phyloP scores from a whole-genome alignment of 2,797 vertebrate species.

The Tympanoctomys barrerae region DNA sequence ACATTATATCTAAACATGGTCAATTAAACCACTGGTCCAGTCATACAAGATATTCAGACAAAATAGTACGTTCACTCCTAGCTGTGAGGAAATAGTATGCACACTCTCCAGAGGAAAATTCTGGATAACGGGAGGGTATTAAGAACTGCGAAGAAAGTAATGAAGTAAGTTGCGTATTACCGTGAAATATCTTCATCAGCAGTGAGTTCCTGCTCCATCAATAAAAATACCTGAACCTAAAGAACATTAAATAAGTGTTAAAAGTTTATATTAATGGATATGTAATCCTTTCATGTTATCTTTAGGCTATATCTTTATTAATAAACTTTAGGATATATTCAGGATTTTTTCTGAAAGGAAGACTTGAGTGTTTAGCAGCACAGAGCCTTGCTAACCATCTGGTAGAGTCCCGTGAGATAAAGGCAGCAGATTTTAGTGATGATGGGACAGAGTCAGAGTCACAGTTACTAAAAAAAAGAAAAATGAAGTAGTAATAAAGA shows the following conservation, averaged over 20 bases:
- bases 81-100: neutral
- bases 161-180: conserved; percentile 84
- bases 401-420: neutral
- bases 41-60: conserved; percentile 6
- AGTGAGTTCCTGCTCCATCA: conserved; percentile 99
- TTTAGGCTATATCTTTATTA: conserved; percentile 55
- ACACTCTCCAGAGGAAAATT: neutral
- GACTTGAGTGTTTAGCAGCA: conserved; percentile 17
- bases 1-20: neutral
- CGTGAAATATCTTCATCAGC: conserved; percentile 99
- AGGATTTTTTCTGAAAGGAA: conserved; percentile 47
- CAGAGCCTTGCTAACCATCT: neutral
- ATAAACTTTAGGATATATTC: conserved; percentile 17
- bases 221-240: conserved; percentile 98
- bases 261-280: conserved; percentile 28
- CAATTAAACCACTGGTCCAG: neutral
- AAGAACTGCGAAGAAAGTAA: neutral
- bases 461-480: neutral
- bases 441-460: neutral
- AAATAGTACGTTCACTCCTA: neutral
- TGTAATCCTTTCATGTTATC: neutral
- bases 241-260: conserved; percentile 73
- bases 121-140: conserved; percentile 6
- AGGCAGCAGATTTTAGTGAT: neutral
- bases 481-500: neutral